Evolutionary conservation across 1,140 invertebrate species (phyloP).

Genomic region (Pseudomyrmex dendroicus): DNA sequence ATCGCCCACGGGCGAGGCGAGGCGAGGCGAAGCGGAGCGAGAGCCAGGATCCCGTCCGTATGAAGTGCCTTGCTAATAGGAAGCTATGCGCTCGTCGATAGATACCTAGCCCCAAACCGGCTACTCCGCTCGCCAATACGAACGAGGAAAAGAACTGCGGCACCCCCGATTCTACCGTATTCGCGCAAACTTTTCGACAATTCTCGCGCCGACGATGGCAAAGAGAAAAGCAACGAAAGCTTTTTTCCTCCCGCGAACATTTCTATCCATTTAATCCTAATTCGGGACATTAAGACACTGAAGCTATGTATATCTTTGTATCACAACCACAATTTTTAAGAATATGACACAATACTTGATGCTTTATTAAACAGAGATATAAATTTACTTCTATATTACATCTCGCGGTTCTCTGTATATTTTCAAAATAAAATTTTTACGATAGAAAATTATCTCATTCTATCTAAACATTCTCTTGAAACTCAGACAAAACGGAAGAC

Average conservation of each 20-base stretch:
- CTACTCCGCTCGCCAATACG: slow-evolving; percentile 60
- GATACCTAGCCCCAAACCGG: slow-evolving; percentile 74
- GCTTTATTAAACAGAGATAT: too few species aligned
- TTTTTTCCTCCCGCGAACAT: background rate
- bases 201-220: slow-evolving; percentile 12
- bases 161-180: slow-evolving; percentile 30
- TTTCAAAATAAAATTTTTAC: too few species aligned
- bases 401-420: too few species aligned
- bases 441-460: too few species aligned
- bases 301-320: too few species aligned
- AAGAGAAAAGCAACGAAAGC: background rate
- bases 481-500: too few species aligned
- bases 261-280: background rate
- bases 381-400: too few species aligned
- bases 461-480: too few species aligned
- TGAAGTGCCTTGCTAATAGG: slow-evolving; percentile 81
- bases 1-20: slow-evolving; percentile 73
- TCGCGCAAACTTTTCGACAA: slow-evolving; percentile 46
- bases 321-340: too few species aligned
- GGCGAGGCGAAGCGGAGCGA: slow-evolving; percentile 41
- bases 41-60: slow-evolving; percentile 76
- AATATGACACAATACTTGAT: too few species aligned
- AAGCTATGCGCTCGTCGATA: slow-evolving; percentile 81
- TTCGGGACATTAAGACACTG: background rate
- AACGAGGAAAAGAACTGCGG: slow-evolving; percentile 48